These are phyloP conservation scores for Gryllus longicercus DNA, from an alignment of 2,888 invertebrate species.

Conservation along the genomic window DNA sequence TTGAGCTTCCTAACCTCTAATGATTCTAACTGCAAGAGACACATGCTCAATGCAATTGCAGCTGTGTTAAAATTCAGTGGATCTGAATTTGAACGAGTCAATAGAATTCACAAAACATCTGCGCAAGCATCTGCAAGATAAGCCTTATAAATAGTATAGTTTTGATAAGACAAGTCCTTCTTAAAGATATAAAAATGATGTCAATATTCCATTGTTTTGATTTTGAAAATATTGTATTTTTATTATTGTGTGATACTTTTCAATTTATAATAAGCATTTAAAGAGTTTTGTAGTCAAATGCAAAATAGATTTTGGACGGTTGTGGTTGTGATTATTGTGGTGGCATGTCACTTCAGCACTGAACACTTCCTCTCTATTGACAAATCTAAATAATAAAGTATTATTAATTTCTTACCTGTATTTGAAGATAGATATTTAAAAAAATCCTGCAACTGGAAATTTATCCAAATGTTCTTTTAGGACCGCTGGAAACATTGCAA, in stretches of 20 bases:
- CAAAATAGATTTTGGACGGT: too few species aligned
- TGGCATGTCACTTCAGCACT: neutral
- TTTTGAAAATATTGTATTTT: neutral
- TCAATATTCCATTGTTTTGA: neutral
- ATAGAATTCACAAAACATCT: slow-evolving; percentile 23
- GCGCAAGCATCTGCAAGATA: neutral
- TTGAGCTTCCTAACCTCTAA: slow-evolving; percentile 72
- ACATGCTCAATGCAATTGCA: slow-evolving; percentile 87
- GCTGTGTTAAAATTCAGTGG: slow-evolving; percentile 78
- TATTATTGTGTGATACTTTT: too few species aligned
- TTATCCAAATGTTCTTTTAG: slow-evolving; percentile 62
- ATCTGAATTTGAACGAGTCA: slow-evolving; percentile 59
- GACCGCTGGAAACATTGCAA: slow-evolving; percentile 76
- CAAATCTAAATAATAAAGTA: too few species aligned
- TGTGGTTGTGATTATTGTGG: too few species aligned
- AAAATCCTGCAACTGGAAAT: slow-evolving; percentile 72
- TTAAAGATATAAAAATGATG: neutral
- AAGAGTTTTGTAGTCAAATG: too few species aligned
- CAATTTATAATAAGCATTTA: too few species aligned
- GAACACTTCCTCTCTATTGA: neutral
- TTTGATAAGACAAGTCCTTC: too few species aligned
- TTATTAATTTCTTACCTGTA: too few species aligned
- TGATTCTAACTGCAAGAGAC: slow-evolving; percentile 65
- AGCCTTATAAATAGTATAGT: neutral
- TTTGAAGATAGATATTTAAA: neutral